phyloP scores from a whole-genome alignment of 2,113 vertebrate species.

The Candoia aspera region DNA sequence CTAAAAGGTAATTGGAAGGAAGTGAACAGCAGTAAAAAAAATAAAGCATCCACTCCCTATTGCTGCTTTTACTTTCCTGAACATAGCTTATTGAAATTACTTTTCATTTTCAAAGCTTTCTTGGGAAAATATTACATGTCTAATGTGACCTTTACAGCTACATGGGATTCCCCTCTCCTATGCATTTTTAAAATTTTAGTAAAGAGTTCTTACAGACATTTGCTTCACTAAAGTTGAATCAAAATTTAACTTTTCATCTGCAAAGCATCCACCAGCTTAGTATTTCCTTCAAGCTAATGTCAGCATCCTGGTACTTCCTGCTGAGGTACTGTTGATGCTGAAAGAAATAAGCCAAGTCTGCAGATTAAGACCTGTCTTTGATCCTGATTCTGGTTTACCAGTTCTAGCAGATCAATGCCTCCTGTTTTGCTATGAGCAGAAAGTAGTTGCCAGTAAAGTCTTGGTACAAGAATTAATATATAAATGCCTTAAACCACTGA shows the following conservation, averaged over 20 bases:
- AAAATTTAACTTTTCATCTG: slow-evolving; percentile 1
- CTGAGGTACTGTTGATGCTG: no score
- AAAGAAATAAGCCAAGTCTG: no score
- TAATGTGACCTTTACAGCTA: no score
- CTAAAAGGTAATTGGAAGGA: background rate
- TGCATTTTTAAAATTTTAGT: background rate
- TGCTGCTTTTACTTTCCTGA: background rate
- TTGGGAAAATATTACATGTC: background rate
- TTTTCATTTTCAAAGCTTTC: background rate
- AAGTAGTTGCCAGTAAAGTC: background rate
- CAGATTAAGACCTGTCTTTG: background rate
- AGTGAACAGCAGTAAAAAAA: background rate
- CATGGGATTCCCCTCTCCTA: background rate
- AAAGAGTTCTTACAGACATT: background rate
- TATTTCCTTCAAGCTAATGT: slow-evolving; percentile 1
- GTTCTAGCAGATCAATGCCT: background rate
- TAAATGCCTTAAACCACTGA: background rate
- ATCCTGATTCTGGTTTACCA: background rate
- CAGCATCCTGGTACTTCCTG: background rate
- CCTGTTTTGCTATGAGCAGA: background rate
- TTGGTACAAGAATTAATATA: no score
- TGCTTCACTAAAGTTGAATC: slow-evolving; percentile 23
- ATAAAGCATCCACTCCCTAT: background rate
- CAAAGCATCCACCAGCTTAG: background rate
- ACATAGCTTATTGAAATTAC: background rate